A percentile compares a stretch with the other conserved stretches of the same genome.
Evolutionary conservation across 2,797 vertebrate species (phyloP).

Genomic region (Sus cebifrons): DNA sequence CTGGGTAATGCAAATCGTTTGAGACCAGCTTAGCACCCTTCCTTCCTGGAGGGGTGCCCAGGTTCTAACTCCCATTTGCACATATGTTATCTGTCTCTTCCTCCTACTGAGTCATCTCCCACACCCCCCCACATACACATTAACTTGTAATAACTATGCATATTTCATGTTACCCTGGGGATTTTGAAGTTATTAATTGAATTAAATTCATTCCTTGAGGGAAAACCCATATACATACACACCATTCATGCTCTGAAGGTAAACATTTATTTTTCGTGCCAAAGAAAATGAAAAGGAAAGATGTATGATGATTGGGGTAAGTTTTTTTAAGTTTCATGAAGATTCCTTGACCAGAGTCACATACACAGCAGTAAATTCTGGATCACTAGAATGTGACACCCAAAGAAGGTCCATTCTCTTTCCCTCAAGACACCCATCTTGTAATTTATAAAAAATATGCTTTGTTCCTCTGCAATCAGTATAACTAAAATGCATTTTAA

Average conservation of each 20-base stretch:
- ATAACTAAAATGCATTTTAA: not conserved
- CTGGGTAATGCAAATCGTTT: not conserved
- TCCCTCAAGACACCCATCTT: not conserved
- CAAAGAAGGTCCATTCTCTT: not conserved
- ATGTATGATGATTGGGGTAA: slow-evolving; percentile 59
- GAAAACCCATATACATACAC: not conserved
- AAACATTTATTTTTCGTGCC: slow-evolving; percentile 68
- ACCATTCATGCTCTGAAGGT: slow-evolving; percentile 53
- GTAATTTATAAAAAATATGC: not conserved
- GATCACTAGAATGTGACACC: not conserved
- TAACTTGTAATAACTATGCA: slow-evolving; percentile 45
- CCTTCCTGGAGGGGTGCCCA: not conserved
- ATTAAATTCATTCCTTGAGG: slow-evolving; percentile 58
- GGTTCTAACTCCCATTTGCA: not conserved
- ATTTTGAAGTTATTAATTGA: slow-evolving; percentile 79
- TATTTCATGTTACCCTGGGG: slow-evolving; percentile 55
- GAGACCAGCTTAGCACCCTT: slow-evolving; percentile 23
- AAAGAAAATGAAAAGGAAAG: slow-evolving; percentile 68
- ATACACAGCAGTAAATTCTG: not conserved
- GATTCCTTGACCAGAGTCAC: not conserved
- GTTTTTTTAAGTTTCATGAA: not conserved
- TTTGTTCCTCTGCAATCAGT: not conserved
- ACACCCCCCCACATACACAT: not conserved
- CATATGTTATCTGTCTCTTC: not conserved
- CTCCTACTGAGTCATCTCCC: not conserved